Base-by-base conservation (phyloP, 2,797 vertebrate species). In the Rhinophrynus dorsalis region DNA sequence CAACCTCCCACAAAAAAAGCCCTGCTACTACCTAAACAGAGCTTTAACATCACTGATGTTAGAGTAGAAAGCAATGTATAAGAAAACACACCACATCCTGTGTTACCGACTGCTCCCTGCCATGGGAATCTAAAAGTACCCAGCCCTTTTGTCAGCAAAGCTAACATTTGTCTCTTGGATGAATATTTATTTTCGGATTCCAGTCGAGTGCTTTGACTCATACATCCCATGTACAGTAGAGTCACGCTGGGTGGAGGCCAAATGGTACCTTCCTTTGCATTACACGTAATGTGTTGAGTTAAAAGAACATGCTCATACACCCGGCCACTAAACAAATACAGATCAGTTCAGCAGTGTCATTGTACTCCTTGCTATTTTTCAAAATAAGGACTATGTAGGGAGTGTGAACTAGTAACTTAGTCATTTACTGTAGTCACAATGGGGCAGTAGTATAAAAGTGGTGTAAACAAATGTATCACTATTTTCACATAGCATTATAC, bases 141-240 rank as follows among this genome's bases (percentile, higher is more conserved):
- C 37, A 52, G 15, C 47, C 37, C 44, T 38, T 70, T 70, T 69
- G 57, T 61, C 37, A 58, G 65, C 12, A 37, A 52, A 69, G 40
- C 37, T 42, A 52, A 74, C 48, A 79, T 72, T 66, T 77, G 38
- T 74, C 75, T 81, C 76, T 68, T 35, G 54, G 73, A 68, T 45
- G 54, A 37, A 73, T 61, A 71, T 47, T 70, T 7, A 1, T 76
- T 81, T 40, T 54, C 23, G 73, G 74, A 6, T 78, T 78, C 44
- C 54, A 51, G 51, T 66, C 51, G 45, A 65, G 76, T 58, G 79
- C 80, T 77, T 61, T 1, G 52, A 24, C 76, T 70, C 57, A 24
- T 75, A 76, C 63, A 79, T 83, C 76, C 79, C 81, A 75, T 68
- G 26, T 58, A 66, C 45, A 71, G 51, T 56, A 35, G 32, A 65